Evolutionary conservation across 2,797 vertebrate species (phyloP).

Genomic region (Bucorvus abyssinicus): DNA sequence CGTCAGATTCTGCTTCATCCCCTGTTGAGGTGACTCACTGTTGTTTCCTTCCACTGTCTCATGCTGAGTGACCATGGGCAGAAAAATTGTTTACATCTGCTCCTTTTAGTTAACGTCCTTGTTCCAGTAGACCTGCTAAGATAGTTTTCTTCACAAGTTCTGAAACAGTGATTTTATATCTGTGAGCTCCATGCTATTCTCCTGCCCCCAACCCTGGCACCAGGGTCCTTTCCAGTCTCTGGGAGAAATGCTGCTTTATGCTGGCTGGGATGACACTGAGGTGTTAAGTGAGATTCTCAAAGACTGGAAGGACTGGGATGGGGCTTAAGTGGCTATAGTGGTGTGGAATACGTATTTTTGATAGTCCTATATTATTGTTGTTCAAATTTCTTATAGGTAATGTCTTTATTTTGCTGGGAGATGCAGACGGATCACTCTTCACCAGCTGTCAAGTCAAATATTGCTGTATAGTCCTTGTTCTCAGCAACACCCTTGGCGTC

Average conservation of each 20-base stretch:
- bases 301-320: neutral
- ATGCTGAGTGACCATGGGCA: neutral
- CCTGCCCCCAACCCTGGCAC: neutral
- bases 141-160: neutral
- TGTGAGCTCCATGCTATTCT: neutral
- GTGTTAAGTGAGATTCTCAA: neutral
- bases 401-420: neutral
- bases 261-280: neutral
- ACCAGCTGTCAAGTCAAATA: neutral
- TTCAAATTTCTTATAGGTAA: neutral
- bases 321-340: neutral
- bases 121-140: neutral
- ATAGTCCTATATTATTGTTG: neutral
- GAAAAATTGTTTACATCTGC: neutral
- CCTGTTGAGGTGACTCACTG: neutral
- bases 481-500: neutral
- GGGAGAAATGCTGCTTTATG: neutral
- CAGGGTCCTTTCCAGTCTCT: neutral
- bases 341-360: neutral
- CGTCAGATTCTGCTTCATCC: constrained; percentile 7
- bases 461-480: neutral
- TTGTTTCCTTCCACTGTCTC: constrained; percentile 9
- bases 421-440: neutral
- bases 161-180: neutral
- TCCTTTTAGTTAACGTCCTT: neutral